These are phyloP conservation scores for Stichodactyla mertensii DNA, from an alignment of 64 coral and sea anemone species.

Conservation along the genomic window DNA sequence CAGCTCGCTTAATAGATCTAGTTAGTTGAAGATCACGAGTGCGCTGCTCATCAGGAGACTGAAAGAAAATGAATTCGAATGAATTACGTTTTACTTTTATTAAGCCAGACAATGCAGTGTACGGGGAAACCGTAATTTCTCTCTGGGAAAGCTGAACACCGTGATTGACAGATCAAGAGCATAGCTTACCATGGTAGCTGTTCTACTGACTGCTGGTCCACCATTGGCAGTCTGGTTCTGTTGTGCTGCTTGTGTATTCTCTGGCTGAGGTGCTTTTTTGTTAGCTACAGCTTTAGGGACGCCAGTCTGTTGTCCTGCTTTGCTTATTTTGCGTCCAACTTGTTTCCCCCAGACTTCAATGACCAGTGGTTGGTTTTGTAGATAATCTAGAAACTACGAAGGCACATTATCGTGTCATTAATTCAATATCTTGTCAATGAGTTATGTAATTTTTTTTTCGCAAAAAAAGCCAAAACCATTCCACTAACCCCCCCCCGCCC, in stretches of 20 bases:
- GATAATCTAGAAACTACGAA: constrained; percentile 59
- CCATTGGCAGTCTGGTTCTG: background rate
- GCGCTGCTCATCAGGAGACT: constrained; percentile 29
- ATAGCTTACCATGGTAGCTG: background rate
- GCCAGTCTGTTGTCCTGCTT: background rate
- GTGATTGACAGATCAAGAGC: too few species aligned
- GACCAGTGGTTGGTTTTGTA: constrained; percentile 40
- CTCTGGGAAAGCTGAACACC: too few species aligned
- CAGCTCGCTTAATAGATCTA: constrained; percentile 56
- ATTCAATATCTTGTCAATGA: background rate
- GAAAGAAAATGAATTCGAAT: background rate
- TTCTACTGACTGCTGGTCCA: background rate
- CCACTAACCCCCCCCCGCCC: too few species aligned
- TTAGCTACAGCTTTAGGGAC: background rate
- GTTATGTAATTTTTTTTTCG: background rate
- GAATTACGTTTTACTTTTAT: background rate
- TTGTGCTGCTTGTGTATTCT: background rate
- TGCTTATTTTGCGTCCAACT: constrained; percentile 61
- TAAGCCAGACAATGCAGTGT: too few species aligned
- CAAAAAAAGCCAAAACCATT: background rate
- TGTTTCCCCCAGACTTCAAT: constrained; percentile 88
- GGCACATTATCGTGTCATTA: too few species aligned
- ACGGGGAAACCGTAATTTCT: too few species aligned
- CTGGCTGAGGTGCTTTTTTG: background rate
- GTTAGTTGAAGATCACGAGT: constrained; percentile 53